phyloP scores from a whole-genome alignment of 2,888 invertebrate genomes.

The Patella ulyssiponensis region DNA sequence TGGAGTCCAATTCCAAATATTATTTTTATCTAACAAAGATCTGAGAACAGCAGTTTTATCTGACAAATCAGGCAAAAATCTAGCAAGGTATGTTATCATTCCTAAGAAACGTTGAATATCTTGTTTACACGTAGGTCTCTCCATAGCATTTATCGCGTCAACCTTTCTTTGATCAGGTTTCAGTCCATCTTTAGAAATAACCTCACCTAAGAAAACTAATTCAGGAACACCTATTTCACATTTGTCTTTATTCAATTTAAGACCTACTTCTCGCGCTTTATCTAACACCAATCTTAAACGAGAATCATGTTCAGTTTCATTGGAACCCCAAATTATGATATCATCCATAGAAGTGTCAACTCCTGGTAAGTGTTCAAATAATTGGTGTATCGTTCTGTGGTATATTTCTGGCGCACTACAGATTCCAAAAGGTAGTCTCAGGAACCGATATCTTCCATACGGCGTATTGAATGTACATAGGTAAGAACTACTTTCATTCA shows the following conservation, averaged over 20 bases:
- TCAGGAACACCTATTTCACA: slow-evolving; percentile 23
- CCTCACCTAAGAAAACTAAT: slow-evolving; percentile 27
- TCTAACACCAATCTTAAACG: slow-evolving; percentile 12
- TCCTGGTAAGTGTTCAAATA: slow-evolving; percentile 18
- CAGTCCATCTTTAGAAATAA: slow-evolving; percentile 12
- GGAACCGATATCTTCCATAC: background rate
- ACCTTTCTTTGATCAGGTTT: slow-evolving; percentile 19
- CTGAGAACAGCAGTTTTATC: slow-evolving; percentile 12
- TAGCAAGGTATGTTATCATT: background rate
- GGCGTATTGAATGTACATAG: slow-evolving; percentile 41
- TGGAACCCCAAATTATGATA: slow-evolving; percentile 18
- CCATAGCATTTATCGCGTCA: slow-evolving; percentile 1
- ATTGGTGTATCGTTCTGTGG: slow-evolving; percentile 17
- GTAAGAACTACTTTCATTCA: slow-evolving; percentile 10
- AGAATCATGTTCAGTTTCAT: slow-evolving; percentile 17
- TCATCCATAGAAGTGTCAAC: slow-evolving; percentile 24
- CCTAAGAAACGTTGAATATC: background rate
- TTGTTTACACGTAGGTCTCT: background rate
- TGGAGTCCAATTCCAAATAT: background rate
- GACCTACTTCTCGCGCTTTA: slow-evolving; percentile 3
- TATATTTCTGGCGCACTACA: slow-evolving; percentile 21
- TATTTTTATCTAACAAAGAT: slow-evolving; percentile 15
- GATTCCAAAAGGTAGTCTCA: slow-evolving; percentile 21
- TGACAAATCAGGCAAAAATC: slow-evolving; percentile 8
- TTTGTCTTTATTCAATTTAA: slow-evolving; percentile 22